Base-by-base conservation (phyloP, 2,797 vertebrate species). In the Ctenosaura bakeri region DNA sequence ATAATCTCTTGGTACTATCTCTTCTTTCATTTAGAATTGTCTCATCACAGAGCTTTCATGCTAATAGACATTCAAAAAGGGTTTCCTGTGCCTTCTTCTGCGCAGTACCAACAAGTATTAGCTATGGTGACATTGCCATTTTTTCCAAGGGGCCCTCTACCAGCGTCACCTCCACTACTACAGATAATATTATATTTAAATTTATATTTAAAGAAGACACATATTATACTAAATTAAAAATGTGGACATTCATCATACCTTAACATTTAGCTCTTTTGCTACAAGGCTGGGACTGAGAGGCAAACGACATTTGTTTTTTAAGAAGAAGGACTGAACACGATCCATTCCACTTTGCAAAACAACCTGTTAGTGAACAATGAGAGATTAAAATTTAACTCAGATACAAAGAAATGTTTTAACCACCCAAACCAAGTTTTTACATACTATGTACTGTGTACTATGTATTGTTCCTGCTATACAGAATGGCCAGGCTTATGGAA, bases 211-310 rank as follows among this genome's bases (percentile, higher is more conserved):
- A 92, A 93, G 12, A 35, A 80, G 22, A 35, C 69, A 38, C 14
- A 12, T 56, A 88, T 54, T 88, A 56, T 29, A 38, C 13, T 78
- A 52, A n/a, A 24, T 89, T 90, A 1, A 64, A 87, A 94, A 42
- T 66, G 0, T 42, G 69, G 71, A 91, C 26, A 66, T 8, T 90
- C 56, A 42, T 64, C 64, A 90, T 95, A 99, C 99, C 98, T 99
- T 99, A 92, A 98, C 91, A 94, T 99, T 99, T 59, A 99, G 97
- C 89, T 98, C 98, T 93, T 98, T 99, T 92, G 98, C 98, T 94
- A 99, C 98, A 89, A 99, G 97, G 93, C 99, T 99, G 92, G 99
- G 98, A 94, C 98, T 98, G 88, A 99, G 98, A 78, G 99, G 99
- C 76, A 99, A 97, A 83, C 98, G 97, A 86, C 98, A 99, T 93